Evolutionary conservation across 2,113 vertebrate species (phyloP).

Genomic region (Hoplias malabaricus): DNA sequence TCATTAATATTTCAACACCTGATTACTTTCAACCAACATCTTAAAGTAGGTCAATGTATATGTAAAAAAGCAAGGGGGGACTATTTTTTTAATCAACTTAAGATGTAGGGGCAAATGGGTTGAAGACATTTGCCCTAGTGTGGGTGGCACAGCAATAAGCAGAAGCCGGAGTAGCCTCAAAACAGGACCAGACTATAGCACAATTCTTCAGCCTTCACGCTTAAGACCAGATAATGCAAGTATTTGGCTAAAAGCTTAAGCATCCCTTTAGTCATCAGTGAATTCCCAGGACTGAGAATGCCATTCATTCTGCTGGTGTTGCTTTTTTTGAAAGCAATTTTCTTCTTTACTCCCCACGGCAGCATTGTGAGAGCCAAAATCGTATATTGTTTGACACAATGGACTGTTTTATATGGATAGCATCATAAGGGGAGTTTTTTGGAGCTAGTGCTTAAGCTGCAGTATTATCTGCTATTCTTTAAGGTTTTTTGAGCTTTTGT

Average conservation of each 20-base stretch:
- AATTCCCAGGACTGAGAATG: constrained; percentile 12
- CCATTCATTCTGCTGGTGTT: constrained; percentile 10
- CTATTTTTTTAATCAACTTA: constrained; percentile 59
- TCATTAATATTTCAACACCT: constrained; percentile 81
- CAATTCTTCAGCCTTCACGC: background rate
- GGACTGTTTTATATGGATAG: background rate
- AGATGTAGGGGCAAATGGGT: constrained; percentile 28
- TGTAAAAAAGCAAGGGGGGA: constrained; percentile 73
- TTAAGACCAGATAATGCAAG: background rate
- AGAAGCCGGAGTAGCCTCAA: constrained; percentile 50
- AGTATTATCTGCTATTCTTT: constrained; percentile 42
- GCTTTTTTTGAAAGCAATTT: constrained; percentile 17
- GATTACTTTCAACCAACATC: constrained; percentile 78
- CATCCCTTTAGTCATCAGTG: background rate
- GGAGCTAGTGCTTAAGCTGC: constrained; percentile 36
- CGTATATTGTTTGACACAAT: constrained; percentile 39
- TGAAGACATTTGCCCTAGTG: constrained; percentile 57
- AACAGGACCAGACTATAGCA: background rate
- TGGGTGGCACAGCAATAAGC: constrained; percentile 65
- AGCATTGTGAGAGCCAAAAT: constrained; percentile 21
- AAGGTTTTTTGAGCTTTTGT: constrained; percentile 24
- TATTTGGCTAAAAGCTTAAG: background rate
- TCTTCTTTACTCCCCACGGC: constrained; percentile 5
- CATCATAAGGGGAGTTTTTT: constrained; percentile 12
- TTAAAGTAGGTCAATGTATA: constrained; percentile 83